These are phyloP conservation scores for Philereme transversata DNA, from an alignment of 2,888 invertebrate genomes.

Conservation along the genomic window DNA sequence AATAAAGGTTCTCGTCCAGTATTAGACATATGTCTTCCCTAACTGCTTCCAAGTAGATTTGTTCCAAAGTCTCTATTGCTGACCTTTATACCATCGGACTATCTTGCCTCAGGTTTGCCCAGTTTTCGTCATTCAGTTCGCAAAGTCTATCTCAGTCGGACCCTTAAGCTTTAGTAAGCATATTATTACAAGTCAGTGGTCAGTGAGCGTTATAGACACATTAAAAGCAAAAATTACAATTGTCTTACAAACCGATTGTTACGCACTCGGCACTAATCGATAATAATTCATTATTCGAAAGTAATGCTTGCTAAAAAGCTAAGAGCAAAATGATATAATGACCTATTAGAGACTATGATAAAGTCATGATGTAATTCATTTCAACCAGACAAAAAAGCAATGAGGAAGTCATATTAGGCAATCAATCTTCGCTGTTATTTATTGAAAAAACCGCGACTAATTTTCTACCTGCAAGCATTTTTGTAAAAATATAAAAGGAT, in stretches of 20 bases:
- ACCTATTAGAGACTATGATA: slow-evolving; percentile 22
- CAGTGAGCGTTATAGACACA: too few relatives aligned
- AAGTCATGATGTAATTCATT: slow-evolving; percentile 33
- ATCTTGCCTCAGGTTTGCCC: too few relatives aligned
- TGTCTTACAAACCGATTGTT: neutral
- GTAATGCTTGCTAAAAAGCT: slow-evolving; percentile 14
- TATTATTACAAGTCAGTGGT: too few relatives aligned
- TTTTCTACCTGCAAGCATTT: slow-evolving; percentile 26
- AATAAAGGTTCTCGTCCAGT: too few relatives aligned
- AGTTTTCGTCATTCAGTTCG: too few relatives aligned
- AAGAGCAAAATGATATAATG: slow-evolving; percentile 25
- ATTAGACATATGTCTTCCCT: too few relatives aligned
- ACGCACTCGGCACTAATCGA: slow-evolving; percentile 11
- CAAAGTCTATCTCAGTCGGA: too few relatives aligned
- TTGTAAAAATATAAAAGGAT: slow-evolving; percentile 3
- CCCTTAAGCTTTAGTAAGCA: too few relatives aligned
- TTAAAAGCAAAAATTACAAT: too few relatives aligned
- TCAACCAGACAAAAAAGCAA: slow-evolving; percentile 37
- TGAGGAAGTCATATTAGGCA: slow-evolving; percentile 36
- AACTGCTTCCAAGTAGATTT: too few relatives aligned
- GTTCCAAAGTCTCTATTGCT: too few relatives aligned
- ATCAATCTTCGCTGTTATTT: slow-evolving; percentile 37
- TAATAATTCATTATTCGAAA: slow-evolving; percentile 14
- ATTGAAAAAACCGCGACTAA: slow-evolving; percentile 34
- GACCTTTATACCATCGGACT: too few relatives aligned